These are phyloP conservation scores for Struthio camelus DNA, from an alignment of 2,113 vertebrate genomes.

Conservation along the genomic window DNA sequence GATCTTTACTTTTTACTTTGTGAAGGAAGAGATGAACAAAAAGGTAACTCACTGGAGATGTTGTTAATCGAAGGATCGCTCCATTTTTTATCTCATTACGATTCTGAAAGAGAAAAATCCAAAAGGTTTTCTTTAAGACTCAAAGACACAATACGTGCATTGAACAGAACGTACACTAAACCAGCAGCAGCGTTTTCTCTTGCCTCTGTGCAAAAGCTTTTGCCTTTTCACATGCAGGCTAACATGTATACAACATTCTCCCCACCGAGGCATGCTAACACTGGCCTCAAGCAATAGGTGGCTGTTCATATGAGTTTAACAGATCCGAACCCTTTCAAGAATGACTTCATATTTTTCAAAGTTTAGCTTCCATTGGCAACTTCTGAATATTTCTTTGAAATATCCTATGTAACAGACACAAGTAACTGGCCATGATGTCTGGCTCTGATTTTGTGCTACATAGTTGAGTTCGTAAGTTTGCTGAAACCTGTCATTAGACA, in stretches of 20 bases:
- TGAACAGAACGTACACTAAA: background rate
- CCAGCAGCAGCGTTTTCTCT: background rate
- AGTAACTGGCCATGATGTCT: background rate
- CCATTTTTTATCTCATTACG: conserved; percentile 98
- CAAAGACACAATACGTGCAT: background rate
- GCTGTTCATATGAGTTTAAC: background rate
- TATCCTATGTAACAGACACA: background rate
- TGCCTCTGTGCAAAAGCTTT: background rate
- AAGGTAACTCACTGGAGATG: conserved; percentile 88
- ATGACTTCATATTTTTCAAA: conserved; percentile 7
- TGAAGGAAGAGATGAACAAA: background rate
- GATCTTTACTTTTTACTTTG: background rate
- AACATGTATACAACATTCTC: background rate
- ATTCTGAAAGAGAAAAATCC: conserved; percentile 83
- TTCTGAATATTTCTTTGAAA: background rate
- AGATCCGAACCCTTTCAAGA: background rate
- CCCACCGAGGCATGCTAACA: background rate
- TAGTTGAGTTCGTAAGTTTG: conserved; percentile 10
- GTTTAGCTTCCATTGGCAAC: conserved; percentile 13
- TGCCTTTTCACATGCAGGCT: background rate
- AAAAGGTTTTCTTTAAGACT: background rate
- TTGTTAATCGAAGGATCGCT: conserved; percentile 92
- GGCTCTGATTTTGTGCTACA: conserved; percentile 1
- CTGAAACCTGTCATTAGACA: conserved; percentile 67
- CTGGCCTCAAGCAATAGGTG: background rate